These are phyloP conservation scores for Pseudocheirus occidentalis DNA, from an alignment of 2,797 vertebrate species.

Conservation along the genomic window DNA sequence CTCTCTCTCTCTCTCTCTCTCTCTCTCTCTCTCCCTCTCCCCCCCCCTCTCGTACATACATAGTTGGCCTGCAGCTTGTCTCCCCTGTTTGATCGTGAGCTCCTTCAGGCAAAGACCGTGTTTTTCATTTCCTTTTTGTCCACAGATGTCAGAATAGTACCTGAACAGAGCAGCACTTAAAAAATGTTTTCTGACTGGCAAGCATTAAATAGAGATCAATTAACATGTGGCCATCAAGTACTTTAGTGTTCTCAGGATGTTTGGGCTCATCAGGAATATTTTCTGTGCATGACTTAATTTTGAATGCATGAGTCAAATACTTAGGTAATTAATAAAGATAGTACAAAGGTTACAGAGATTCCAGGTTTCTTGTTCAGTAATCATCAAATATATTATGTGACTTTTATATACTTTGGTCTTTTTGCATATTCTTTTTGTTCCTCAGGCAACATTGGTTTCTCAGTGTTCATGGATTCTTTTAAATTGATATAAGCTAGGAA, in stretches of 20 bases:
- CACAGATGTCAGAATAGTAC: background rate
- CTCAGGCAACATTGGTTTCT: background rate
- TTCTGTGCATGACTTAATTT: background rate
- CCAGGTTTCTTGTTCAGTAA: background rate
- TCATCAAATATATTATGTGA: background rate
- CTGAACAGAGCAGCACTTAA: background rate
- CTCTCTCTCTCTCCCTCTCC: too few relatives aligned
- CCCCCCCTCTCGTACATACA: accelerated
- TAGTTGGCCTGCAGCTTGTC: background rate
- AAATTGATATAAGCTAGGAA: background rate
- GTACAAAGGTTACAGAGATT: background rate
- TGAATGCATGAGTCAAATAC: background rate
- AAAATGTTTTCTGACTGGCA: background rate
- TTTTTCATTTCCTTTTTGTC: background rate
- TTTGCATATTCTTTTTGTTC: background rate
- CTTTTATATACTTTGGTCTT: background rate
- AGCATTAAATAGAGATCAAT: background rate
- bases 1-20: too few relatives aligned
- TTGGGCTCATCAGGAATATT: background rate
- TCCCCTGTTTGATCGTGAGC: background rate
- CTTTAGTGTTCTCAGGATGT: background rate
- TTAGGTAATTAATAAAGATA: background rate
- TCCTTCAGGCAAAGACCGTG: background rate
- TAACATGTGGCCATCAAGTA: background rate
- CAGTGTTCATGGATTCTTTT: background rate